Evolutionary conservation across 2,113 vertebrate species (phyloP).

Genomic region (Dipodomys merriami): DNA sequence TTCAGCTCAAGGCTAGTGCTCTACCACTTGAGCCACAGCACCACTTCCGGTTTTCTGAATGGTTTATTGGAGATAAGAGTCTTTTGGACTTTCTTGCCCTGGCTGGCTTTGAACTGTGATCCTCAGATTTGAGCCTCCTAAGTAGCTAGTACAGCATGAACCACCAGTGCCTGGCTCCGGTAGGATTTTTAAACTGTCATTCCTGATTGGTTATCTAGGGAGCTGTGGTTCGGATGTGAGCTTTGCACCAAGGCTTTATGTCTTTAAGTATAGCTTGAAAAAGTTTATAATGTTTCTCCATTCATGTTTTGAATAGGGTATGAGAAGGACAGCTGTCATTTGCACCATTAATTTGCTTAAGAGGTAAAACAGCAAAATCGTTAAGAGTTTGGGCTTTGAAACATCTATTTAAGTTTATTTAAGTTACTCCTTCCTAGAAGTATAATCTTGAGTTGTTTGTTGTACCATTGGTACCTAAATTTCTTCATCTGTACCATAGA

Average conservation of each 20-base stretch:
- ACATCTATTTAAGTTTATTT: background rate
- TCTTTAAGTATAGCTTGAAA: constrained; percentile 18
- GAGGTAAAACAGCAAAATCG: background rate
- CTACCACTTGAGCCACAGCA: too few relatives aligned
- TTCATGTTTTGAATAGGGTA: background rate
- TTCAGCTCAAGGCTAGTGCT: too few relatives aligned
- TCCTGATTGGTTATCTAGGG: background rate
- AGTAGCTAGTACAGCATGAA: too few relatives aligned
- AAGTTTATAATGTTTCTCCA: background rate
- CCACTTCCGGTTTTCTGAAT: too few relatives aligned
- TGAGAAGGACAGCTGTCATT: background rate
- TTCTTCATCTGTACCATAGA: constrained; percentile 26
- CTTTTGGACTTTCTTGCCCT: too few relatives aligned
- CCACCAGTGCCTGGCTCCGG: too few relatives aligned
- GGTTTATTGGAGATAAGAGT: too few relatives aligned
- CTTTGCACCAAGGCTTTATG: background rate
- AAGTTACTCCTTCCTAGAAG: constrained; percentile 30
- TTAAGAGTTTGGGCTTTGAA: background rate
- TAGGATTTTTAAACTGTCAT: constrained; percentile 8
- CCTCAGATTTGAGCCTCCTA: too few relatives aligned
- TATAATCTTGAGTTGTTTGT: constrained; percentile 36
- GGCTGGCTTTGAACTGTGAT: too few relatives aligned
- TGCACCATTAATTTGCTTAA: background rate
- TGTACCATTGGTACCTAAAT: constrained; percentile 14
- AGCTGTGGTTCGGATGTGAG: background rate